Evolutionary conservation across 2,888 invertebrate genomes (phyloP), one percentile per base, ranked within the genome.

Genomic region (Aphelenchoides bicaudatus): DNA sequence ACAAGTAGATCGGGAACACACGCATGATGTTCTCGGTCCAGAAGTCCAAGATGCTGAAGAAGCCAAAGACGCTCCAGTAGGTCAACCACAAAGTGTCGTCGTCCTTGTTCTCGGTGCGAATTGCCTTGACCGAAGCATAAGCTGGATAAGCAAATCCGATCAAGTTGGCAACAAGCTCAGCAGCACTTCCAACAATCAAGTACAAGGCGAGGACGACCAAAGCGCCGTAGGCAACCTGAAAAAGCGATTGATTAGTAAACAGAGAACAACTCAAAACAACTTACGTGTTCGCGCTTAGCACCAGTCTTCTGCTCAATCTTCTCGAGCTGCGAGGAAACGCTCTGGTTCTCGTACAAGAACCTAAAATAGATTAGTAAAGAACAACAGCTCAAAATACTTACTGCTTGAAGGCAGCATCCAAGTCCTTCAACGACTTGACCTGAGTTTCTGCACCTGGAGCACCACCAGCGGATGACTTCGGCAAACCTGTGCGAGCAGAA

Each of bases 21-120:
- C 38, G 13, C 56, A 64, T 50, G 50, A 65, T 49, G 1, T 25
- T n/a, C n/a, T 67, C 61, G 51, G 67, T 65, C 37, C 64, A 67
- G 50, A 65, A 62, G 50, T 68, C 68, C 30, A 63, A 39, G 28
- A 70, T 48, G 5, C 61, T 52, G 55, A 70, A 66, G 39, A 55
- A 52, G 25, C 68, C 67, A 30, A 69, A 66, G 30, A 62, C 61
- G 29, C 50, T 58, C 65, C 66, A 65, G 48, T 66, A 65, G 31
- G 58, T 58, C 10, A 96, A 84, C 94, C 94, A 96, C 82, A 91
- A 78, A 30, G 67, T 62, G 52, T 70, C 67, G 55, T 68, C 65
- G 43, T 83, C 82, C 70, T 83, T 83, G 60, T 73, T 68, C 6
- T 62, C 50, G 23, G 80, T 81, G 67, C 84, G 84, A 39, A 84